Conservation (phyloP, 2,797 vertebrate species). For the Trachurus trachurus region DNA sequence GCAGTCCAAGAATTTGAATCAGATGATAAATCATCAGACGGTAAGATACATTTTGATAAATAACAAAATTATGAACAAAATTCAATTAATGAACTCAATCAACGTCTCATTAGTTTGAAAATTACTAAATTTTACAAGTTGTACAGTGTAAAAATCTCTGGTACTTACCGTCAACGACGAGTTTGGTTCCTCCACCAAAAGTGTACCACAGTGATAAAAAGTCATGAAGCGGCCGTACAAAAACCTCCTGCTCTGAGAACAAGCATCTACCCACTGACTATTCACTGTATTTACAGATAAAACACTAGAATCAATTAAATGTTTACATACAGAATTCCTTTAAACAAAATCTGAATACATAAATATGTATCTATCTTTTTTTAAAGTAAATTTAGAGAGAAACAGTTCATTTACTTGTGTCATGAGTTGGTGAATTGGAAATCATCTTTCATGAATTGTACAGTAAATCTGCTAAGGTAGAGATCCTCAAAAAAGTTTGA, state of each 20-base stretch:
- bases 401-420: too few species aligned
- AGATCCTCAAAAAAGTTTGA: too few species aligned
- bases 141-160: not conserved
- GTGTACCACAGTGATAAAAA: slow-evolving; percentile 63
- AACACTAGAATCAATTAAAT: too few species aligned
- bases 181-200: slow-evolving; percentile 74
- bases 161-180: slow-evolving; percentile 55
- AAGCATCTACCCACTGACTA: not conserved
- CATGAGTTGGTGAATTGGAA: too few species aligned
- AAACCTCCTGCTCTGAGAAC: slow-evolving; percentile 41
- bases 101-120: not conserved
- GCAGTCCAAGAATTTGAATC: not conserved
- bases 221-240: slow-evolving; percentile 56
- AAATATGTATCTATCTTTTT: too few species aligned
- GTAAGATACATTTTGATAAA: not conserved
- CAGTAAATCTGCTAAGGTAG: too few species aligned
- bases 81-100: not conserved
- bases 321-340: too few species aligned
- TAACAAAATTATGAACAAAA: not conserved
- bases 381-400: too few species aligned
- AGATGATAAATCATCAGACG: not conserved
- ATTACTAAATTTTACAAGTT: not conserved
- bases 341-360: too few species aligned
- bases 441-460: too few species aligned
- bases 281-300: too few species aligned